Conservation (phyloP, 2,888 invertebrate genomes). For the Muscina levida region DNA sequence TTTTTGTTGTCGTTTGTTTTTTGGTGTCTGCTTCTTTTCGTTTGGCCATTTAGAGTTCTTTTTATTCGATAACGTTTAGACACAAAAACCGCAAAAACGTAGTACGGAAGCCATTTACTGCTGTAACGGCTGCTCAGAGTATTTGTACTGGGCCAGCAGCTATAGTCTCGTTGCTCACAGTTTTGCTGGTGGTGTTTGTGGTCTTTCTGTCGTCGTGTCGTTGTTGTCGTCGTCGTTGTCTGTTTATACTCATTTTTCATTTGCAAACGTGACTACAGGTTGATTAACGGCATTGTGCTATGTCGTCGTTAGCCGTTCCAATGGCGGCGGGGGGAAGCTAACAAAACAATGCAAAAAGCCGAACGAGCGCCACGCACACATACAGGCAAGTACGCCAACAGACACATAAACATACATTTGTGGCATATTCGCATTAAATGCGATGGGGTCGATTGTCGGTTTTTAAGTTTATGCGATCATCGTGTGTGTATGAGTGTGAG, state of each 20-base stretch:
- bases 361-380: not conserved
- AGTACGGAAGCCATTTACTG: conserved; percentile 55
- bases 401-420: not conserved
- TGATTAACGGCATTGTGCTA: conserved; percentile 63
- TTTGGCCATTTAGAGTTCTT: too few relatives aligned
- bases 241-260: conserved; percentile 22
- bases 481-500: not conserved
- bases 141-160: not conserved
- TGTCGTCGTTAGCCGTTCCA: not conserved
- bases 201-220: conserved; percentile 23
- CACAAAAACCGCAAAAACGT: conserved; percentile 48
- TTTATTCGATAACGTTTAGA: not conserved
- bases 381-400: not conserved
- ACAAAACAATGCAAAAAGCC: conserved; percentile 28
- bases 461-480: not conserved
- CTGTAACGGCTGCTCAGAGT: not conserved
- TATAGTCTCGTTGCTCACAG: conserved; percentile 23
- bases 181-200: conserved; percentile 7
- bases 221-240: conserved; percentile 21
- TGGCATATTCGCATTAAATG: not conserved
- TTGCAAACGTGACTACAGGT: conserved; percentile 61
- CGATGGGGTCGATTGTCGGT: not conserved
- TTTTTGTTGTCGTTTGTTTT: conserved; percentile 15
- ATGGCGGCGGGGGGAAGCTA: conserved; percentile 4
- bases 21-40: too few relatives aligned